These are phyloP conservation scores for Mesorhabditis spiculigera DNA, from an alignment of 2,888 invertebrate genomes.

Conservation along the genomic window DNA sequence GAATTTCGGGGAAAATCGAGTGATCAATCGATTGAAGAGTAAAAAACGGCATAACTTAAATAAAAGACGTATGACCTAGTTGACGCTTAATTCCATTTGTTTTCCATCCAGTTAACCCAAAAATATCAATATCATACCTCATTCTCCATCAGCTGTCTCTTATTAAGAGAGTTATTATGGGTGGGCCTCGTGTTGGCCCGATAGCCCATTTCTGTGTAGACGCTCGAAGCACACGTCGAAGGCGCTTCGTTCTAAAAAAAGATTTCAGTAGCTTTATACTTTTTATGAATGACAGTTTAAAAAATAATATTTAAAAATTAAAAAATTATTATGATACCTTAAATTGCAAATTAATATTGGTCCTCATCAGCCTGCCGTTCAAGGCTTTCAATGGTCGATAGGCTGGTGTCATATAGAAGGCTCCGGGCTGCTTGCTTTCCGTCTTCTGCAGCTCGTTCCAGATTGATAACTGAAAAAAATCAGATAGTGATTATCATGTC, in stretches of 20 bases:
- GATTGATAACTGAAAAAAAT: slow-evolving; percentile 49
- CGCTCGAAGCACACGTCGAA: slow-evolving; percentile 43
- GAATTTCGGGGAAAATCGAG: too few species aligned
- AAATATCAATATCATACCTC: not conserved
- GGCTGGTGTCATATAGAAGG: slow-evolving; percentile 67
- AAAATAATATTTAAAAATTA: too few species aligned
- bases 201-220: slow-evolving; percentile 56
- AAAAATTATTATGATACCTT: too few species aligned
- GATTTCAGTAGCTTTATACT: not conserved
- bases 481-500: not conserved
- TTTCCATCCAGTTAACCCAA: too few species aligned
- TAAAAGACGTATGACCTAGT: too few species aligned
- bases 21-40: too few species aligned
- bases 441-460: slow-evolving; percentile 56
- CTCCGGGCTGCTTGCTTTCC: slow-evolving; percentile 39
- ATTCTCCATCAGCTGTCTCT: not conserved
- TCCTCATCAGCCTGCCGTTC: slow-evolving; percentile 87
- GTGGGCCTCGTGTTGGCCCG: slow-evolving; percentile 41
- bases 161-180: not conserved
- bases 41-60: too few species aligned
- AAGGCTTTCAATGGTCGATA: slow-evolving; percentile 87
- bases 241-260: slow-evolving; percentile 11
- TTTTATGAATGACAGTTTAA: too few species aligned
- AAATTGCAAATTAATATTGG: slow-evolving; percentile 82
- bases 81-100: too few species aligned